Base-by-base conservation (phyloP, 2,888 invertebrate species). In the Parnassius glacialis region DNA sequence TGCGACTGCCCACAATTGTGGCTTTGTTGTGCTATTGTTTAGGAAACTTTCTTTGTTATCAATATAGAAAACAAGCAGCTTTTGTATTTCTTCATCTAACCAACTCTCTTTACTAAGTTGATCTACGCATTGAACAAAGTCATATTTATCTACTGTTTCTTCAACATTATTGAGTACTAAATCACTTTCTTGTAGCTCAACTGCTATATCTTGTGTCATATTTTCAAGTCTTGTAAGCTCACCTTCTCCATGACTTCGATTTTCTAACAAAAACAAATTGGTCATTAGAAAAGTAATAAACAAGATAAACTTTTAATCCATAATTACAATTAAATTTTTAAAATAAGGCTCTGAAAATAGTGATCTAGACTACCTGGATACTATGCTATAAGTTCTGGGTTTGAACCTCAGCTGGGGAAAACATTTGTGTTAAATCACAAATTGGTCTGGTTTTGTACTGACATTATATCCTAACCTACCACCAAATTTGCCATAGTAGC, bases 41-140 rank as follows among this genome's bases (percentile, higher is more conserved):
- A 79, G 66, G 56, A 90, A 90, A 5, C 80, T 77, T n/a, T 81
- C 75, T 73, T 88, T 90, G 52, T 90, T 91, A 62, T 91, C 91
- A 61, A 78, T 76, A 61, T 83, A 90, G 68, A 91, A 90, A 44
- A 82, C 72, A n/a, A 91, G 71, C 0, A 91, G 78, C 42, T 82
- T 74, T 62, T 80, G 81, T 1, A 74, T 76, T 52, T 90, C 87
- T 7, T 85, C 84, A 9, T 84, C 82, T 0, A 74, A 65, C 91
- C 91, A 91, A 53, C 67, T 67, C 16, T 78, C 77, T 58, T 68
- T 70, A n/a, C 61, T 57, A 45, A 69, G 64, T 43, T 68, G 64
- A 25, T 69, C 68, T 2, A 67, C 64, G 44, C 68, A 67, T 59
- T 69, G 64, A 5, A 60, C 55, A 52, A 70, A 65, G 20, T 64